Conservation (phyloP, 2,113 vertebrate species). For the Mixornis gularis region DNA sequence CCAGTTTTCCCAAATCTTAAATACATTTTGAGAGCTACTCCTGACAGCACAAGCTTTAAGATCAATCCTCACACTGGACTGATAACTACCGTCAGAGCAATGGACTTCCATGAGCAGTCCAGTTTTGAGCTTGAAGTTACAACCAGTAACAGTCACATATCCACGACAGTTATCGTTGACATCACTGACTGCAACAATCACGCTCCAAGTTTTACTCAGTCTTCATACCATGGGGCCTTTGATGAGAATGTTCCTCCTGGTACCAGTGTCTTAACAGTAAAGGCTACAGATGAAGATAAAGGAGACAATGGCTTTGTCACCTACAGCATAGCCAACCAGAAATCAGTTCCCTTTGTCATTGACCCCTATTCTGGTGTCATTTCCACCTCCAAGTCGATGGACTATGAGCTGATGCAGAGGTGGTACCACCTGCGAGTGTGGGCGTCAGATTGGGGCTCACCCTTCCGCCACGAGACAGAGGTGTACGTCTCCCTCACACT, state of each 20-base stretch:
- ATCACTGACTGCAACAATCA: slow-evolving; percentile 90
- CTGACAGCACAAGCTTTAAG: slow-evolving; percentile 77
- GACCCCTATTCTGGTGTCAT: slow-evolving; percentile 86
- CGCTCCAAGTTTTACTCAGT: slow-evolving; percentile 76
- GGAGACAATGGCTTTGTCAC: slow-evolving; percentile 86
- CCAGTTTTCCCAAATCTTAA: slow-evolving; percentile 71
- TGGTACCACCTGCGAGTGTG: slow-evolving; percentile 85
- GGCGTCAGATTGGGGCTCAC: slow-evolving; percentile 91
- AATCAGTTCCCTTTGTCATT: slow-evolving; percentile 81
- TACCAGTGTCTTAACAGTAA: slow-evolving; percentile 80
- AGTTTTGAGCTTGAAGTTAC: slow-evolving; percentile 83
- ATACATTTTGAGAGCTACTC: slow-evolving; percentile 78
- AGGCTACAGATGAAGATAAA: slow-evolving; percentile 81
- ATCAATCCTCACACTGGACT: slow-evolving; percentile 84
- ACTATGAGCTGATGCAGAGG: slow-evolving; percentile 92
- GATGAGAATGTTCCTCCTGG: slow-evolving; percentile 87
- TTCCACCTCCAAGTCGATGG: slow-evolving; percentile 82
- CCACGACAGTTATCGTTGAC: slow-evolving; percentile 76
- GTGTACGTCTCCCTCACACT: slow-evolving; percentile 83
- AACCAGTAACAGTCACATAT: slow-evolving; percentile 69
- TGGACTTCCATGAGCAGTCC: slow-evolving; percentile 79
- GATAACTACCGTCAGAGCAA: slow-evolving; percentile 76
- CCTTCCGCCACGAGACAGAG: slow-evolving; percentile 85
- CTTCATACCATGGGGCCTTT: slow-evolving; percentile 78
- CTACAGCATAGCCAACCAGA: slow-evolving; percentile 79